A percentile compares a stretch with the other conserved stretches of the same genome.
Evolutionary conservation across 2,113 vertebrate genomes (phyloP).

Genomic region (Rhinoderma darwinii): DNA sequence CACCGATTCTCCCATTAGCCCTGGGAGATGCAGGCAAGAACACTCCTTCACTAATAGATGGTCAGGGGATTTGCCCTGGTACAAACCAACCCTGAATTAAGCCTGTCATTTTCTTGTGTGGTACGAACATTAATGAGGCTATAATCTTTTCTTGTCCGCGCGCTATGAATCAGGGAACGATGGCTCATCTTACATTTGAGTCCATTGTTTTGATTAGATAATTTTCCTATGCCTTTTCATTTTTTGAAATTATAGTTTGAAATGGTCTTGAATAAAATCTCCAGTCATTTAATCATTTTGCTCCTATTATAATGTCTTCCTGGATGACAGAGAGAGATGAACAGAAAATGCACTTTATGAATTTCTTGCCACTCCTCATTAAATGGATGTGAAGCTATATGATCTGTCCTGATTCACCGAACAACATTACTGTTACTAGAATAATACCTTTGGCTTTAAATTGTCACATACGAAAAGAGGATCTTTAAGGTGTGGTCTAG

Average conservation of each 20-base stretch:
- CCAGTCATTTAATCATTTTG: slow-evolving; percentile 59
- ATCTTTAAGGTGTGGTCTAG: slow-evolving; percentile 38
- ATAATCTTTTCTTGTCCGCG: slow-evolving; percentile 59
- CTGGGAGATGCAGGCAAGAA: slow-evolving; percentile 49
- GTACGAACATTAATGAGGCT: slow-evolving; percentile 58
- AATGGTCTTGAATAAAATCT: slow-evolving; percentile 60
- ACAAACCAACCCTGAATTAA: slow-evolving; percentile 58
- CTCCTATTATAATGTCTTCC: slow-evolving; percentile 59
- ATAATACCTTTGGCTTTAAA: slow-evolving; percentile 45
- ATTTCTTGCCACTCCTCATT: slow-evolving; percentile 52
- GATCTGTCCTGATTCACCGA: slow-evolving; percentile 51
- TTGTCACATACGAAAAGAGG: slow-evolving; percentile 40
- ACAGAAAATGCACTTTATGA: slow-evolving; percentile 57
- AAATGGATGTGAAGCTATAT: slow-evolving; percentile 49
- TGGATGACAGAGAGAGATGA: slow-evolving; percentile 58
- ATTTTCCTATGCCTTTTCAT: slow-evolving; percentile 58
- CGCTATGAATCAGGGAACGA: slow-evolving; percentile 52
- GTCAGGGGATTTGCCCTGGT: slow-evolving; percentile 57
- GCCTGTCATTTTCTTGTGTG: slow-evolving; percentile 53
- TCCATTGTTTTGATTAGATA: slow-evolving; percentile 60
- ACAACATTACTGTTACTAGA: slow-evolving; percentile 35
- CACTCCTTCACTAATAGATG: slow-evolving; percentile 55
- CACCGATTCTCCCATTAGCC: slow-evolving; percentile 52
- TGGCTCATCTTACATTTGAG: slow-evolving; percentile 59
- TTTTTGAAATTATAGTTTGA: slow-evolving; percentile 58